phyloP scores from a whole-genome alignment of 1,140 invertebrate species.

The Bombus difficillimus region DNA sequence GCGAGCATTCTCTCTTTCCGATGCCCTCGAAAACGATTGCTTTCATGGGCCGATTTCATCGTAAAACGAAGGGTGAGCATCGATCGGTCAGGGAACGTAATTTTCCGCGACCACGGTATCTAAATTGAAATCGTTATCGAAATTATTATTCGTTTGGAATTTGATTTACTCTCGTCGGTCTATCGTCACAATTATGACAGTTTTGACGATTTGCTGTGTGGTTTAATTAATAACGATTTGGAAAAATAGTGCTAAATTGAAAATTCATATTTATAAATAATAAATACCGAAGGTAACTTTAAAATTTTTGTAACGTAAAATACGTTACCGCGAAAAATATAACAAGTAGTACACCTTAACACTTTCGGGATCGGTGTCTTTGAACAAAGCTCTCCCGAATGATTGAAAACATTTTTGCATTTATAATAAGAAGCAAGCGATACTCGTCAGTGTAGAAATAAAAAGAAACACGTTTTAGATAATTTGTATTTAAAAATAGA shows the following conservation, averaged over 20 bases:
- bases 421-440: too few relatives aligned
- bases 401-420: too few relatives aligned
- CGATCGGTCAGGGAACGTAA: background rate
- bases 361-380: too few relatives aligned
- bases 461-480: too few relatives aligned
- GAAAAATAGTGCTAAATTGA: too few relatives aligned
- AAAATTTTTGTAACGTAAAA: too few relatives aligned
- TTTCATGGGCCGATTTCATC: slow-evolving; percentile 17
- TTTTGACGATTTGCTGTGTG: too few relatives aligned
- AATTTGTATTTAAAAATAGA: too few relatives aligned
- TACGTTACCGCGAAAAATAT: too few relatives aligned
- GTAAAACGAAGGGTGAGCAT: slow-evolving; percentile 11
- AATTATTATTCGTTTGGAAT: slow-evolving; percentile 30
- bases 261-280: background rate
- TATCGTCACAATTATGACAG: slow-evolving; percentile 7
- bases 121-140: slow-evolving; percentile 48
- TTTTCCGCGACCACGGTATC: slow-evolving; percentile 17
- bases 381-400: too few relatives aligned
- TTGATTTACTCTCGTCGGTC: slow-evolving; percentile 5
- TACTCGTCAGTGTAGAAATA: too few relatives aligned
- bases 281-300: background rate
- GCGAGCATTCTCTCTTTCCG: slow-evolving; percentile 12
- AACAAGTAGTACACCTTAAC: too few relatives aligned
- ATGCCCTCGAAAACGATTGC: slow-evolving; percentile 42
- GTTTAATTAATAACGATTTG: background rate